Base-by-base conservation (phyloP, 2,888 invertebrate species). In the Agelastica alni region DNA sequence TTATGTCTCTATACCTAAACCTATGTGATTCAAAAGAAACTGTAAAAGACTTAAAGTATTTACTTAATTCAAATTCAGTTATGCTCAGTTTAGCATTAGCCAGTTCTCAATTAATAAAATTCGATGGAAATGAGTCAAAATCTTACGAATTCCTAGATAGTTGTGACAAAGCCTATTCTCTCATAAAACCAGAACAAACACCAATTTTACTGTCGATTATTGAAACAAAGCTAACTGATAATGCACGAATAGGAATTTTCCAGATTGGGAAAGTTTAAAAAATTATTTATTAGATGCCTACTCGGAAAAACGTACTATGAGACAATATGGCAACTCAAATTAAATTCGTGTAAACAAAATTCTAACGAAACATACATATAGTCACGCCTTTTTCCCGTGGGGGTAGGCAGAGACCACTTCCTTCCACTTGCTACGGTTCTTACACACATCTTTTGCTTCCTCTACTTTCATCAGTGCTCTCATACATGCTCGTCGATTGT, bases 321-420 rank as follows among this genome's bases (percentile, higher is more conserved):
- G 16, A 3, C 31, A 44, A 17, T 44, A n/a, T n/a, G 44, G 44
- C 31, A 31, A 17, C 10, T 44, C n/a, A 31, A 44, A 44, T 31
- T 44, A 14, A 44, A 44, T 10, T 51, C 60, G 2, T 53, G 61
- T 18, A 48, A 64, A 5, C 48, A 53, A 4, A 31, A 31, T 10
- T 31, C 12, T 10, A 31, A 10, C 31, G 31, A 31, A 31, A n/a
- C 31, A n/a, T n/a, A n/a, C n/a, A n/a, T n/a, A n/a, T n/a, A n/a
- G n/a, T n/a, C n/a, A n/a, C n/a, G n/a, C n/a, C n/a, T n/a, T n/a
- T n/a, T n/a, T n/a, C n/a, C n/a, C n/a, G n/a, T n/a, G n/a, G n/a
- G n/a, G n/a, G n/a, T n/a, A n/a, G n/a, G n/a, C n/a, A n/a, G n/a
- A n/a, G n/a, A n/a, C n/a, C n/a, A n/a, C n/a, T n/a, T n/a, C n/a